These are phyloP conservation scores for Branchinecta sandiegonensis DNA, from an alignment of 2,888 invertebrate species.

Conservation along the genomic window DNA sequence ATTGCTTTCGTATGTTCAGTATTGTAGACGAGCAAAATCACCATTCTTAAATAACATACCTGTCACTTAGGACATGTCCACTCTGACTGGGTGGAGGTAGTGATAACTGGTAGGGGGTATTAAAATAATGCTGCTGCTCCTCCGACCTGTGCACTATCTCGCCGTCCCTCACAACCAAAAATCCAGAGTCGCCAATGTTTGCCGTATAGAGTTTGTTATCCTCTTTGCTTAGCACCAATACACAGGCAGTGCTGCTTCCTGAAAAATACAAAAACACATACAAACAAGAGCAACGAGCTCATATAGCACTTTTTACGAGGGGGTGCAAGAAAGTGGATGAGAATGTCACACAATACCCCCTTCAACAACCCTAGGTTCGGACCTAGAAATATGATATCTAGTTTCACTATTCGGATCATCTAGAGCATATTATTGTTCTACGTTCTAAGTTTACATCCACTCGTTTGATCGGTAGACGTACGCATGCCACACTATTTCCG, in stretches of 20 bases:
- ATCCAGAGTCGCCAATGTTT: constrained; percentile 97
- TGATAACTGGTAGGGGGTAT: constrained; percentile 93
- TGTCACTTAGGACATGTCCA: constrained; percentile 74
- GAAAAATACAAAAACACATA: constrained; percentile 34
- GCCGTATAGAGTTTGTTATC: constrained; percentile 84
- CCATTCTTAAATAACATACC: constrained; percentile 38
- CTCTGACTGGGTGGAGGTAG: constrained; percentile 81
- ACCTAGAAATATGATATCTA: no score
- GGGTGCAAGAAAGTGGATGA: no score
- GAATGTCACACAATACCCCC: no score
- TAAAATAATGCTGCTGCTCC: constrained; percentile 97
- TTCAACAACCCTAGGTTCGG: no score
- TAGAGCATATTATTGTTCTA: no score
- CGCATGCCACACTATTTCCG: no score
- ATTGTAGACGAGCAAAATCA: no score
- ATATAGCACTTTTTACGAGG: no score
- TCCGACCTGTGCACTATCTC: constrained; percentile 79
- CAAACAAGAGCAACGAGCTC: constrained; percentile 46
- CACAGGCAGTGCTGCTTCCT: constrained; percentile 97
- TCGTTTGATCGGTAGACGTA: no score
- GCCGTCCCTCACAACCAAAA: constrained; percentile 75
- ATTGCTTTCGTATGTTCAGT: no score
- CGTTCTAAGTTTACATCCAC: no score
- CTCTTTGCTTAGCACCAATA: constrained; percentile 78
- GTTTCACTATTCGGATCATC: no score